phyloP scores from a whole-genome alignment of 2,797 vertebrate species.

The Semotilus atromaculatus region DNA sequence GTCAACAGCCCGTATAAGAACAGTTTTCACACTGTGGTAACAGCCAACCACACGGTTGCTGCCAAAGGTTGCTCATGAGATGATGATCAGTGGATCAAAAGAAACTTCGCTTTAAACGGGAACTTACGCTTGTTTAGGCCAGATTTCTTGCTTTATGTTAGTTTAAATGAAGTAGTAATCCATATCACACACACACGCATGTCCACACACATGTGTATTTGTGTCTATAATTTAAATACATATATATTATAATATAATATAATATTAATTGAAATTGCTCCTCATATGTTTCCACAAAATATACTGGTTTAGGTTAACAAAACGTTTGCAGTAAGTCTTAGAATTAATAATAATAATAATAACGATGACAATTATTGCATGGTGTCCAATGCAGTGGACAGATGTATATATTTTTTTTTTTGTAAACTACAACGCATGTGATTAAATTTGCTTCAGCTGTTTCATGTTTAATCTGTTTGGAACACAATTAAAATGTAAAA shows the following conservation, averaged over 20 bases:
- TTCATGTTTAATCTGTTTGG: neutral
- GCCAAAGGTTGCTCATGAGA: neutral
- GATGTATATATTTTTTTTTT: neutral
- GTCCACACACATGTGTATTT: neutral
- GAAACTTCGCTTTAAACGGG: neutral
- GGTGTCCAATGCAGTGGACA: neutral
- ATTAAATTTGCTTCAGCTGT: neutral
- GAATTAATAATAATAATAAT: neutral
- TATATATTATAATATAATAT: neutral
- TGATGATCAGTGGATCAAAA: neutral
- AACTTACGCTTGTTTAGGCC: neutral
- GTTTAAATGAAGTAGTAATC: neutral
- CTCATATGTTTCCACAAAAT: neutral
- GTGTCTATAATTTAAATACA: neutral
- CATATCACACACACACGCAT: neutral
- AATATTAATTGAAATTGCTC: neutral
- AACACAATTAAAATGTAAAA: neutral
- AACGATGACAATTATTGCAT: neutral
- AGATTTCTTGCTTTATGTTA: neutral
- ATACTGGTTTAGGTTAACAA: neutral
- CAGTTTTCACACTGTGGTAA: conserved; percentile 13
- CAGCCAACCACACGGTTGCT: neutral
- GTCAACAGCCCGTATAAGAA: neutral
- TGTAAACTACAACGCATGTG: neutral
- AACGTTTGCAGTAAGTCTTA: neutral